These are phyloP conservation scores for Endotricha flammealis DNA, from an alignment of 2,888 invertebrate species.

Conservation along the genomic window DNA sequence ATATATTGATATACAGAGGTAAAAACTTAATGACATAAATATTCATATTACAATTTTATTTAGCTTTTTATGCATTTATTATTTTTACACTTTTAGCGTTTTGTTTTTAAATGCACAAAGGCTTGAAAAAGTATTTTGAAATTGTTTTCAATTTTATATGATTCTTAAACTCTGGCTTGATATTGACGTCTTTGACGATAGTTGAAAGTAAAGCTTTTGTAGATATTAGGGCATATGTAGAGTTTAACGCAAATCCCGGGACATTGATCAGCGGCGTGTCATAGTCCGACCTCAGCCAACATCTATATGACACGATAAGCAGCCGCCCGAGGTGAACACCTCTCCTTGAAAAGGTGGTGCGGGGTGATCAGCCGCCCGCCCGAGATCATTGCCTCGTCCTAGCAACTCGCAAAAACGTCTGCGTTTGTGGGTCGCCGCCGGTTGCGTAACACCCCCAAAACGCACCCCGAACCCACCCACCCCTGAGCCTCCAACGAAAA, in stretches of 20 bases:
- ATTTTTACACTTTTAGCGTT: too few species aligned
- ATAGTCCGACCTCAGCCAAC: conserved; percentile 1
- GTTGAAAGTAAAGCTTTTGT: too few species aligned
- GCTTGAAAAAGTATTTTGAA: too few species aligned
- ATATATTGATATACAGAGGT: too few species aligned
- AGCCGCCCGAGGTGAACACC: conserved; percentile 43
- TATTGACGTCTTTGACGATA: too few species aligned
- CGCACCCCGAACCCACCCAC: conserved; percentile 28
- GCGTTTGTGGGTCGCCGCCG: conserved; percentile 47
- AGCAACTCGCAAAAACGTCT: conserved; percentile 46
- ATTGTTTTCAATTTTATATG: too few species aligned
- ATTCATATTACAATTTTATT: too few species aligned
- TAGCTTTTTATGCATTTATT: too few species aligned
- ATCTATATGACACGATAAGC: neutral
- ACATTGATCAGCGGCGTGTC: conserved; percentile 3
- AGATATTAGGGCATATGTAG: too few species aligned
- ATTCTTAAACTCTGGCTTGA: too few species aligned
- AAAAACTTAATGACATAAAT: too few species aligned
- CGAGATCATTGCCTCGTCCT: conserved; percentile 47
- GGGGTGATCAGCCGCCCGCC: conserved; percentile 58
- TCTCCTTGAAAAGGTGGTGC: conserved; percentile 50
- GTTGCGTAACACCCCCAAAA: conserved; percentile 45
- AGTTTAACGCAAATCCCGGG: neutral
- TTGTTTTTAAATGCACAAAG: too few species aligned
- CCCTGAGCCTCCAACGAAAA: conserved; percentile 28